These are phyloP conservation scores for Prolemur simus DNA, from an alignment of 2,113 vertebrate species.

Conservation along the genomic window DNA sequence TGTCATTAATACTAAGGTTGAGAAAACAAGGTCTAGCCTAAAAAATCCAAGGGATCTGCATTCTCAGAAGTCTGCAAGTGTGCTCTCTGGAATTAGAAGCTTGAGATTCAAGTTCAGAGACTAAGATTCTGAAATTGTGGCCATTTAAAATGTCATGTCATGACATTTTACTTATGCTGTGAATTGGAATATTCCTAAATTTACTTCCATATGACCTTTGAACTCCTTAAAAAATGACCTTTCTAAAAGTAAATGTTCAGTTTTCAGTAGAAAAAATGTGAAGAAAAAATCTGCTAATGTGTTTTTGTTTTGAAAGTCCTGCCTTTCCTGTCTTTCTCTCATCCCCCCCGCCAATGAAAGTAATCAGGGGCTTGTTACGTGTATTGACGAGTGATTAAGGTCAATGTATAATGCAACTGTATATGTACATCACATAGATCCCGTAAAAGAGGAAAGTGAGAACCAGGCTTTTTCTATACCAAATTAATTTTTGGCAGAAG, in stretches of 20 bases:
- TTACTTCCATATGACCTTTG: not conserved
- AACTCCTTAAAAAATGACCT: not conserved
- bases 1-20: not conserved
- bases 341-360: not conserved
- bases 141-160: not conserved
- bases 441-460: not conserved
- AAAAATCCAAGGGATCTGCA: not conserved
- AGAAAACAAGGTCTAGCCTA: not conserved
- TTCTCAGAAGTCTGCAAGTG: not conserved
- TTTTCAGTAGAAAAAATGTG: not conserved
- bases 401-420: not conserved
- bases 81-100: not conserved
- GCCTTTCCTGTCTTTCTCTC: not conserved
- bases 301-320: not conserved
- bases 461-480: not conserved
- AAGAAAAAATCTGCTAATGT: not conserved
- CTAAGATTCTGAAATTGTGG: not conserved
- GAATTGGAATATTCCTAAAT: not conserved
- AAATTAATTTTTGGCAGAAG: constrained; percentile 23
- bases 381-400: not conserved
- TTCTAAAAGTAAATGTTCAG: not conserved
- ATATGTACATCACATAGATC: not conserved
- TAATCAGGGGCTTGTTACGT: not conserved
- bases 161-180: not conserved
- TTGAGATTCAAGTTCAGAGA: not conserved